A percentile compares a stretch with the other conserved stretches of the same genome.
phyloP scores from a whole-genome alignment of 2,888 invertebrate genomes.

The Drosophila kokeensis region DNA sequence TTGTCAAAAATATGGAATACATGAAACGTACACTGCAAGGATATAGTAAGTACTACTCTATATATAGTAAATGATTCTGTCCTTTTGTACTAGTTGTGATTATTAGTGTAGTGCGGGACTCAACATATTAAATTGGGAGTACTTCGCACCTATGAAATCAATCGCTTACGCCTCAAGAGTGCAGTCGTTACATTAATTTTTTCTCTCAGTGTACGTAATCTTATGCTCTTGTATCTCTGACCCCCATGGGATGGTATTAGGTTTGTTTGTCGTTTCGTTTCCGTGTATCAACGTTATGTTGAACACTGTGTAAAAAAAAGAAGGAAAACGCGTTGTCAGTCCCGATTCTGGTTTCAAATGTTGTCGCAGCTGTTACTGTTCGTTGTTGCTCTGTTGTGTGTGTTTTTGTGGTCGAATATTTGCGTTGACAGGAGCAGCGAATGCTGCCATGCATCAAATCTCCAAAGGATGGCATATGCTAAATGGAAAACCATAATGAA shows the following conservation, averaged over 20 bases:
- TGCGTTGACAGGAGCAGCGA: constrained; percentile 46
- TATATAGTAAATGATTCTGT: background rate
- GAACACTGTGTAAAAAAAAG: constrained; percentile 17
- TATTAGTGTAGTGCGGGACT: background rate
- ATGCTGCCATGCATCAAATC: constrained; percentile 41
- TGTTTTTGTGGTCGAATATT: constrained; percentile 62
- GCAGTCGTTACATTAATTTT: background rate
- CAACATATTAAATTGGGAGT: background rate
- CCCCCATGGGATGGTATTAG: constrained; percentile 37
- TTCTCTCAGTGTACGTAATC: background rate
- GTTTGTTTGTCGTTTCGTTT: constrained; percentile 18
- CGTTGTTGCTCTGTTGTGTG: constrained; percentile 24
- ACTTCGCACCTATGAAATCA: background rate
- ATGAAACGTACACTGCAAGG: background rate
- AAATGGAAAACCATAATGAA: constrained; percentile 41
- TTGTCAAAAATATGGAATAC: background rate
- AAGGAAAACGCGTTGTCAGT: constrained; percentile 13
- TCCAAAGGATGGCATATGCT: constrained; percentile 42
- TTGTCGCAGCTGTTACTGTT: constrained; percentile 52
- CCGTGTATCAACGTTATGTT: constrained; percentile 6
- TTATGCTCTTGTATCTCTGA: constrained; percentile 46
- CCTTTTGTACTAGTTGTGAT: background rate
- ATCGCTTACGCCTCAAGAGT: background rate
- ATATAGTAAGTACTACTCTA: background rate
- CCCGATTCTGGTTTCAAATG: constrained; percentile 48